These are phyloP conservation scores for Coelopa frigida DNA, from an alignment of 1,140 invertebrate species.

Conservation along the genomic window DNA sequence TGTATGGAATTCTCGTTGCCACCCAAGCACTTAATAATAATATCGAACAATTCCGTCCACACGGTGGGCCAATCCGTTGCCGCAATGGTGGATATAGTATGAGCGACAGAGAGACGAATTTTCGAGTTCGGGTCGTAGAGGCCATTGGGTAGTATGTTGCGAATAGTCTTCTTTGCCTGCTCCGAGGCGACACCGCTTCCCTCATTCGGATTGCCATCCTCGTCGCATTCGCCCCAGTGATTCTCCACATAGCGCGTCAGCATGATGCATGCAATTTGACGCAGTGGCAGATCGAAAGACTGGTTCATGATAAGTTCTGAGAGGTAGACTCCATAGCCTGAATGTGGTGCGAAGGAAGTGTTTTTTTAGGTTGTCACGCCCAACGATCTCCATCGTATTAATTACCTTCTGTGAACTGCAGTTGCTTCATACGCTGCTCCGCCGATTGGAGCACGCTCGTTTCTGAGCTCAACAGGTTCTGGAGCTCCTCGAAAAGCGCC, in stretches of 20 bases:
- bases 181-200: conserved; percentile 49
- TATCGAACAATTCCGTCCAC: conserved; percentile 68
- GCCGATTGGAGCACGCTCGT: conserved; percentile 28
- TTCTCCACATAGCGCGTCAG: conserved; percentile 69
- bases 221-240: conserved; percentile 57
- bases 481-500: conserved; percentile 40
- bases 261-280: conserved; percentile 67
- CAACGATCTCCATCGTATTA: not conserved
- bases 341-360: not conserved
- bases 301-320: conserved; percentile 65
- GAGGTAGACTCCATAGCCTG: conserved; percentile 66
- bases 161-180: conserved; percentile 57
- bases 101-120: conserved; percentile 62
- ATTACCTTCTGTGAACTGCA: conserved; percentile 43
- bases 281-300: conserved; percentile 54
- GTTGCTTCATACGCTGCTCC: conserved; percentile 35
- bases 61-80: conserved; percentile 73
- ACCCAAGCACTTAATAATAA: conserved; percentile 58
- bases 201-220: conserved; percentile 24
- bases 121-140: conserved; percentile 66
- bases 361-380: not conserved
- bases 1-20: conserved; percentile 58
- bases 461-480: conserved; percentile 37
- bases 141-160: conserved; percentile 60
- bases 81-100: conserved; percentile 68